These are phyloP conservation scores for Campaea margaritaria DNA, from an alignment of 2,888 invertebrate species.

Conservation along the genomic window DNA sequence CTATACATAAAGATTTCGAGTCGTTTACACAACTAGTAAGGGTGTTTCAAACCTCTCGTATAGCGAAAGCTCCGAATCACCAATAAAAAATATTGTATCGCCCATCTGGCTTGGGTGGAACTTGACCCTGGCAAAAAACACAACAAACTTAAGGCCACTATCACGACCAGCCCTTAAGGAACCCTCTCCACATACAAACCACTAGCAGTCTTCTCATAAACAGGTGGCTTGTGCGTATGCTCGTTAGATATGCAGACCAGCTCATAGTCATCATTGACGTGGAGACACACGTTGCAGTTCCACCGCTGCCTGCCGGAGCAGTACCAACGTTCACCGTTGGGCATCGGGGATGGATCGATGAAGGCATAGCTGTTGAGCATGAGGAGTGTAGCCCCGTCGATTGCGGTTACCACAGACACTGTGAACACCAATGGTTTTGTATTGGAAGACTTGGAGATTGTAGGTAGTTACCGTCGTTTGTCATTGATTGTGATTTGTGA, in stretches of 20 bases:
- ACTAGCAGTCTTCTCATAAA: conserved; percentile 66
- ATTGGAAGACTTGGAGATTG: background rate
- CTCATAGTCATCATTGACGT: conserved; percentile 80
- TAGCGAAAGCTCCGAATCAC: too few species aligned
- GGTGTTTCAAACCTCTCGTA: too few species aligned
- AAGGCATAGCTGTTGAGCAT: conserved; percentile 78
- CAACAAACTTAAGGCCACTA: background rate
- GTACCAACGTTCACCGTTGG: conserved; percentile 77
- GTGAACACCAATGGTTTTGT: conserved; percentile 48
- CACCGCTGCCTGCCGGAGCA: conserved; percentile 71
- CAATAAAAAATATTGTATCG: too few species aligned
- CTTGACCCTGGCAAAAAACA: too few species aligned
- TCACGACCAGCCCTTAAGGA: conserved; percentile 20
- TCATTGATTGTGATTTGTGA: background rate
- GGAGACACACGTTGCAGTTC: conserved; percentile 73
- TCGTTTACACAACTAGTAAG: too few species aligned
- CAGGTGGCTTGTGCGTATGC: conserved; percentile 71
- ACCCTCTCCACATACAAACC: conserved; percentile 67
- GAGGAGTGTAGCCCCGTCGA: conserved; percentile 75
- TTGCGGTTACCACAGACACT: conserved; percentile 78
- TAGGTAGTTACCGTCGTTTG: too few species aligned
- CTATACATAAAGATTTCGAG: too few species aligned
- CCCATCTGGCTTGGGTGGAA: too few species aligned
- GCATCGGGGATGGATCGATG: conserved; percentile 74
- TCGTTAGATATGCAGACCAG: conserved; percentile 73